These are phyloP conservation scores for Nesometra sesokonis DNA, from an alignment of 35 echinoderm and acorn worm genomes.

Conservation along the genomic window DNA sequence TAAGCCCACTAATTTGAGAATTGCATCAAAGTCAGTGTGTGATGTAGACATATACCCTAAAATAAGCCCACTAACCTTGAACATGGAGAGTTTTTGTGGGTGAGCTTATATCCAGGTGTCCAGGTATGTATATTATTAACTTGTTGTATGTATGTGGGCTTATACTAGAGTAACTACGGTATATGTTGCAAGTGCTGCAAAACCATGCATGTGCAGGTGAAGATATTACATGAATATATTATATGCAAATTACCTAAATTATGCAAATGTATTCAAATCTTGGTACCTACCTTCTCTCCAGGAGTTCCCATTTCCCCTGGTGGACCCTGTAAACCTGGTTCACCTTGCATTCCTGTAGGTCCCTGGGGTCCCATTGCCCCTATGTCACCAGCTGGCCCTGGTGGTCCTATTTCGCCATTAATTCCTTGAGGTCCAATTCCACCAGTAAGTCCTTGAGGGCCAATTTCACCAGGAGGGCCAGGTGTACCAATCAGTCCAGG, in stretches of 20 bases:
- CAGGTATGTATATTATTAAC: too few species aligned
- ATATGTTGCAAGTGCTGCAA: neutral
- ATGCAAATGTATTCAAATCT: neutral
- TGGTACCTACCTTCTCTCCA: neutral
- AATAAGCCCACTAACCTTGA: too few species aligned
- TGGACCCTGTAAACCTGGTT: neutral
- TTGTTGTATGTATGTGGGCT: too few species aligned
- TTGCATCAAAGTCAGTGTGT: too few species aligned
- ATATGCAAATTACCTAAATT: too few species aligned
- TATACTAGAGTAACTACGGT: too few species aligned
- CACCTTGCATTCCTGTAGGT: neutral
- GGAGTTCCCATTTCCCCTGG: neutral
- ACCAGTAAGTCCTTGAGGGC: neutral
- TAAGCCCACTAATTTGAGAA: too few species aligned
- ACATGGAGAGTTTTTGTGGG: too few species aligned
- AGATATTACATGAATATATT: too few species aligned
- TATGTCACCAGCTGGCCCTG: neutral
- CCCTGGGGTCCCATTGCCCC: neutral
- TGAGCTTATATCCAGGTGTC: too few species aligned
- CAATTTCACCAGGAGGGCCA: neutral
- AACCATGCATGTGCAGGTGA: neutral
- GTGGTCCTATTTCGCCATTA: neutral
- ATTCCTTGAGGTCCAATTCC: neutral
- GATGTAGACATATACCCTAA: too few species aligned
- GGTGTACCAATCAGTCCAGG: neutral